phyloP scores from a whole-genome alignment of 2,888 invertebrate species.

The Lacanobia wlatinum region DNA sequence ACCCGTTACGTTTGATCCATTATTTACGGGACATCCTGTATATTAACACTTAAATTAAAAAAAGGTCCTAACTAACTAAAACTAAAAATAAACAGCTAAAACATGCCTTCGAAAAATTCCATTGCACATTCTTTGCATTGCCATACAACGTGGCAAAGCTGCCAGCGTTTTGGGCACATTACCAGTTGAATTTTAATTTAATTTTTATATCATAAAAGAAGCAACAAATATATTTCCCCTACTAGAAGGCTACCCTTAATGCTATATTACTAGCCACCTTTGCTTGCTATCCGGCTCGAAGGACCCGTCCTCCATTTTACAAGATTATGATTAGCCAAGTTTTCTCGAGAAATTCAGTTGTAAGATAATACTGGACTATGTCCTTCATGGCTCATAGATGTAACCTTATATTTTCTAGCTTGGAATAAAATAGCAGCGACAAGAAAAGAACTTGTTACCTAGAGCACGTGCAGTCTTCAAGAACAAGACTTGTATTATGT shows the following conservation, averaged over 20 bases:
- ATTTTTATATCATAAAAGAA: too few species aligned
- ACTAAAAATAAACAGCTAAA: too few species aligned
- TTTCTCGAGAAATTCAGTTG: not conserved
- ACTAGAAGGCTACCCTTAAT: not conserved
- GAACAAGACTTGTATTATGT: not conserved
- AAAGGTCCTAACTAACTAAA: too few species aligned
- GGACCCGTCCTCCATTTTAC: conserved; percentile 2
- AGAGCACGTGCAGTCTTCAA: conserved; percentile 3
- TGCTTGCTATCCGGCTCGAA: not conserved
- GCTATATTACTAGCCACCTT: not conserved
- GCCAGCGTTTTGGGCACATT: too few species aligned
- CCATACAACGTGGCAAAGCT: too few species aligned
- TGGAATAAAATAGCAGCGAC: not conserved
- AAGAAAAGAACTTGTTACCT: not conserved
- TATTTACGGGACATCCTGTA: too few species aligned
- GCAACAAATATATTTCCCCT: too few species aligned
- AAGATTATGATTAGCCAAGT: conserved; percentile 27
- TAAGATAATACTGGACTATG: not conserved
- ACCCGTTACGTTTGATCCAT: too few species aligned
- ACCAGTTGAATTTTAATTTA: not conserved
- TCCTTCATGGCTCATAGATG: not conserved
- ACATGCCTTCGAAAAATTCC: too few species aligned
- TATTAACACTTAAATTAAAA: too few species aligned
- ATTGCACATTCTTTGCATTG: too few species aligned
- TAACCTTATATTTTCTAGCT: not conserved